Evolutionary conservation across 2,888 invertebrate species (phyloP), one percentile per base, ranked within the genome.

Genomic region (Zaprionus obscuricornis): DNA sequence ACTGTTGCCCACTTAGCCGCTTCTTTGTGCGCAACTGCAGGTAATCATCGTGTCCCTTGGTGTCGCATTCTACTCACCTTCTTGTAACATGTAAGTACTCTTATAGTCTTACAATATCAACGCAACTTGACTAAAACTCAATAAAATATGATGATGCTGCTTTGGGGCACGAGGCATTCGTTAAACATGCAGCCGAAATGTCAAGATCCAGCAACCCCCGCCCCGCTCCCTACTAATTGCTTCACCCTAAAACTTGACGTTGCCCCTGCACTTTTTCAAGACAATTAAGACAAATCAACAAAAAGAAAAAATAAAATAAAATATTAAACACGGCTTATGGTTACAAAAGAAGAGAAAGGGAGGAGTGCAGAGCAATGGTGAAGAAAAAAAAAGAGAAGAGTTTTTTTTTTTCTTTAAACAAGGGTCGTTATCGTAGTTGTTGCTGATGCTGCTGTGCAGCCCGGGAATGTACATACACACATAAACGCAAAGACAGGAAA

Each of bases 11-110:
- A 49, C 37, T 66, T 31, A 50, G 63, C 34, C 42, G 20, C 51
- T 42, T 50, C 64, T 79, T 83, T 76, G 75, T 76, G 76, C 76
- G 76, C 76, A 76, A 75, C 64, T 76, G 76, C 76, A 83, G 76
- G 79, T 83, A 76, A 76, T 75, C 55, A 69, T 40, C 31, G 46
- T 33, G 20, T 55, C 46, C 10, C 17, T 7, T 36, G 5, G 7
- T n/a, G 5, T 18, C 29, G n/a, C 20, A 24, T 14, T n/a, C 10
- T 7, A 13, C 6, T 8, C 17, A 7, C 18, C 14, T 4, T 42
- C 10, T 59, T 46, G 45, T 60, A n/a, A n/a, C n/a, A 36, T 63
- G 60, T 64, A 64, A 33, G n/a, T 27, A 17, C 55, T 37, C 37
- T 26, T 42, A 16, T 14, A 34, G 10, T 16, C 18, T 20, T 20